Conservation (phyloP, 2,888 invertebrate genomes). For the Pandemis heparana region DNA sequence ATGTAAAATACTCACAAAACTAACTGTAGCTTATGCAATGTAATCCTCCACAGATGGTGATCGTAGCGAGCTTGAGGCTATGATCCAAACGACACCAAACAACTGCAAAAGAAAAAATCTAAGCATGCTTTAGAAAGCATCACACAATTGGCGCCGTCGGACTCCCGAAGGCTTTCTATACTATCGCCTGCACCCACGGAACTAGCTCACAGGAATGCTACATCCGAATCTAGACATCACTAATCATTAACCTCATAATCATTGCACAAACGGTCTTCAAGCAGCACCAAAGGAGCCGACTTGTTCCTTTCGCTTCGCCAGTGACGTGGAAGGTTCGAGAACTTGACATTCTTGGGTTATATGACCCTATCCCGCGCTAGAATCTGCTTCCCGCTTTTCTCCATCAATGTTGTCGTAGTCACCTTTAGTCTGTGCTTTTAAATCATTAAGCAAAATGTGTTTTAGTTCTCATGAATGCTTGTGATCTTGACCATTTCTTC, state of each 20-base stretch:
- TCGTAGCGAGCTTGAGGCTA: conserved; percentile 86
- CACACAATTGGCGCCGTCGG: conserved; percentile 70
- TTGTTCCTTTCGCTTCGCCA: conserved; percentile 76
- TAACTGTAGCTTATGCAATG: conserved; percentile 82
- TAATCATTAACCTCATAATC: conserved; percentile 68
- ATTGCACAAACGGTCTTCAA: conserved; percentile 75
- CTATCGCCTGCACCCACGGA: conserved; percentile 82
- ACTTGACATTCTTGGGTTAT: conserved; percentile 59
- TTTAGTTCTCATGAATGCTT: neutral
- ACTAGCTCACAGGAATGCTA: conserved; percentile 81
- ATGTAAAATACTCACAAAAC: conserved; percentile 64
- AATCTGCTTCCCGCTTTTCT: conserved; percentile 63
- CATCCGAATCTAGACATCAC: conserved; percentile 66
- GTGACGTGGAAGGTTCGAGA: conserved; percentile 76
- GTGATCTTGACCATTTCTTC: neutral
- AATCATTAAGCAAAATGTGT: neutral
- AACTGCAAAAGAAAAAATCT: conserved; percentile 87
- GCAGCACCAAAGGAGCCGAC: conserved; percentile 73
- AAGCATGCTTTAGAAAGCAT: conserved; percentile 85
- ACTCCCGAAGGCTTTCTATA: conserved; percentile 79
- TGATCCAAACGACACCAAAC: conserved; percentile 86
- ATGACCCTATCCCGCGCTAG: conserved; percentile 57
- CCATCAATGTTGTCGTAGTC: conserved; percentile 57
- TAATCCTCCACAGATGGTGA: conserved; percentile 86
- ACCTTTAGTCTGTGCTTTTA: neutral